phyloP scores from a whole-genome alignment of 2,888 invertebrate species.

The Catocala nupta region DNA sequence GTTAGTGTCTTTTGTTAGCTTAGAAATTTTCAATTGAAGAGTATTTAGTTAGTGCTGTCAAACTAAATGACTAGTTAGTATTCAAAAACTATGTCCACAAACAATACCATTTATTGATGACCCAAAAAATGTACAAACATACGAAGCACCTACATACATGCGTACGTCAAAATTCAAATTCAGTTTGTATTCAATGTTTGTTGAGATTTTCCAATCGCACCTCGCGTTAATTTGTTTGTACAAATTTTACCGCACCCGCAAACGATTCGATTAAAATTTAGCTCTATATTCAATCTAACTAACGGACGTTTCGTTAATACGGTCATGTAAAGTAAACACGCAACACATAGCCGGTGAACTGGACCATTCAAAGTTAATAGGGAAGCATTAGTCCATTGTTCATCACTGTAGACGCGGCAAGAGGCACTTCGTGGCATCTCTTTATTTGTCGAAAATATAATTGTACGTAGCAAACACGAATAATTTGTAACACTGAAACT shows the following conservation, averaged over 20 bases:
- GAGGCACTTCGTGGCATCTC: slow-evolving; percentile 9
- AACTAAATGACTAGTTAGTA: slow-evolving; percentile 5
- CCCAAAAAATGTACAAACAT: slow-evolving; percentile 30
- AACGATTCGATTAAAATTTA: slow-evolving; percentile 77
- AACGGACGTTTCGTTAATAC: slow-evolving; percentile 53
- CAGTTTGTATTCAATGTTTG: slow-evolving; percentile 70
- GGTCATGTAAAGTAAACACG: slow-evolving; percentile 52
- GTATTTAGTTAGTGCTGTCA: not conserved
- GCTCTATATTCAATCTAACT: slow-evolving; percentile 65
- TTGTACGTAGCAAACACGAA: slow-evolving; percentile 63
- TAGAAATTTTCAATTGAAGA: not conserved
- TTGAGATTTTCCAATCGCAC: slow-evolving; percentile 79
- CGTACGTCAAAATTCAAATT: slow-evolving; percentile 65
- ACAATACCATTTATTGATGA: slow-evolving; percentile 25
- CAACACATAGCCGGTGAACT: slow-evolving; percentile 31
- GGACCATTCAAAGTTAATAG: slow-evolving; percentile 39
- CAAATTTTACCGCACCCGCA: slow-evolving; percentile 72
- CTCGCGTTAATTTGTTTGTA: slow-evolving; percentile 81
- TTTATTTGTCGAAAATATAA: slow-evolving; percentile 54
- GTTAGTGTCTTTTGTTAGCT: not conserved
- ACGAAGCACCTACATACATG: slow-evolving; percentile 25
- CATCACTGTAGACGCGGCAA: slow-evolving; percentile 18
- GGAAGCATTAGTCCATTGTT: slow-evolving; percentile 29
- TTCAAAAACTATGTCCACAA: slow-evolving; percentile 8
- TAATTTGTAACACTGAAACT: slow-evolving; percentile 71